A percentile compares a stretch with the other conserved stretches of the same genome.
Conservation (phyloP, 1,140 invertebrate genomes). For the Drosophila mayri region DNA sequence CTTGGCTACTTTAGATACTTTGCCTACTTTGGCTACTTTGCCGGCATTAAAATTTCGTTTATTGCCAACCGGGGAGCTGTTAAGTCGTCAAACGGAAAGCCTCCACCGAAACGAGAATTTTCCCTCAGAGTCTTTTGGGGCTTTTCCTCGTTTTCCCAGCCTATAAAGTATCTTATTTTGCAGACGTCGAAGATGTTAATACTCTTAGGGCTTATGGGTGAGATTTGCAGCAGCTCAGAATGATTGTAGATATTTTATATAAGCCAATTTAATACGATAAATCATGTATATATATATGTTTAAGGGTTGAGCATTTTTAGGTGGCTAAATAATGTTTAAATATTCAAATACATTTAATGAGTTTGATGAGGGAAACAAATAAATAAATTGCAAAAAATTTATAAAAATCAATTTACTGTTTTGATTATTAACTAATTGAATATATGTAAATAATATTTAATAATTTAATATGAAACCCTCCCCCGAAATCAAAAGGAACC, state of each 20-base stretch:
- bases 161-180: constrained; percentile 29
- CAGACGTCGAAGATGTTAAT: constrained; percentile 33
- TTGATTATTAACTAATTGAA: background rate
- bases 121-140: constrained; percentile 3
- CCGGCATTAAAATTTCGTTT: constrained; percentile 64
- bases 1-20: constrained; percentile 54
- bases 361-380: background rate
- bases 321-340: background rate
- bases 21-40: constrained; percentile 56
- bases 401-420: background rate
- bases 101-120: constrained; percentile 13
- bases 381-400: background rate
- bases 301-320: too few species aligned
- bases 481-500: background rate
- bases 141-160: background rate
- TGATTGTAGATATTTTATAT: background rate
- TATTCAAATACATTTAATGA: background rate
- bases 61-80: constrained; percentile 65
- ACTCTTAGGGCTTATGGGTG: constrained; percentile 18
- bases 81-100: constrained; percentile 51
- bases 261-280: background rate
- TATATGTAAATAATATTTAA: background rate
- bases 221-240: constrained; percentile 18
- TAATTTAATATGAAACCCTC: background rate
- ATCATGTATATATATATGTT: too few species aligned